Evolutionary conservation across 2,888 invertebrate species (phyloP).

Genomic region (Omphaloscelis lunosa): DNA sequence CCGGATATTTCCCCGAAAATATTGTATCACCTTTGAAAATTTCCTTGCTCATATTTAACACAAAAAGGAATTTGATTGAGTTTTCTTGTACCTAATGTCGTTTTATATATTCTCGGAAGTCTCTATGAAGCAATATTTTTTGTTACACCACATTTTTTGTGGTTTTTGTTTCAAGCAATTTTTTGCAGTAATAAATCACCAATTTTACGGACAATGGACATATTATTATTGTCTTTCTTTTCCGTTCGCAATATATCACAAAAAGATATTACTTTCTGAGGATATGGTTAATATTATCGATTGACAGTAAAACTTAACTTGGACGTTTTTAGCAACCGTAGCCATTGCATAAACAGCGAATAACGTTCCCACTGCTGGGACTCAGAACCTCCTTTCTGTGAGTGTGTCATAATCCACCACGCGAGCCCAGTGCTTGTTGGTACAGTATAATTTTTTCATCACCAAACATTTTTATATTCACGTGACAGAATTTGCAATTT

Average conservation of each 20-base stretch:
- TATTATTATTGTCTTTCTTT: conserved; percentile 29
- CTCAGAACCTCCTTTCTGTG: not conserved
- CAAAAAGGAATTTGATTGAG: conserved; percentile 29
- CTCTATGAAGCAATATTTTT: not conserved
- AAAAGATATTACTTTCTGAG: not conserved
- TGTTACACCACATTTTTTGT: not conserved
- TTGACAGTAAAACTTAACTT: not conserved
- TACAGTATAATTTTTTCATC: not conserved
- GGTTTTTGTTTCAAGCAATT: conserved; percentile 13
- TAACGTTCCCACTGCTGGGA: not conserved
- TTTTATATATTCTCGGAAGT: not conserved
- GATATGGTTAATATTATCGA: not conserved
- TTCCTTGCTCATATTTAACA: conserved; percentile 4
- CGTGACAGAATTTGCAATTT: not conserved
- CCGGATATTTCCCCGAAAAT: conserved; percentile 1
- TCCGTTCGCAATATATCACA: not conserved
- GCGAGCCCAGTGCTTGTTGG: not conserved
- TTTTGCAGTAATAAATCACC: conserved; percentile 42
- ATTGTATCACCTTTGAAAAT: conserved; percentile 1
- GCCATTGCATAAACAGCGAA: not conserved
- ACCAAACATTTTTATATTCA: not conserved
- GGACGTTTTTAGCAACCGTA: not conserved
- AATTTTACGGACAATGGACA: conserved; percentile 1
- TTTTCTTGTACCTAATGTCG: conserved; percentile 17
- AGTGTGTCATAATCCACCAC: not conserved